Percentiles rank a stretch among this genome's conserved stretches.
phyloP scores from a whole-genome alignment of 2,113 vertebrate species.

The Corvus cornix region DNA sequence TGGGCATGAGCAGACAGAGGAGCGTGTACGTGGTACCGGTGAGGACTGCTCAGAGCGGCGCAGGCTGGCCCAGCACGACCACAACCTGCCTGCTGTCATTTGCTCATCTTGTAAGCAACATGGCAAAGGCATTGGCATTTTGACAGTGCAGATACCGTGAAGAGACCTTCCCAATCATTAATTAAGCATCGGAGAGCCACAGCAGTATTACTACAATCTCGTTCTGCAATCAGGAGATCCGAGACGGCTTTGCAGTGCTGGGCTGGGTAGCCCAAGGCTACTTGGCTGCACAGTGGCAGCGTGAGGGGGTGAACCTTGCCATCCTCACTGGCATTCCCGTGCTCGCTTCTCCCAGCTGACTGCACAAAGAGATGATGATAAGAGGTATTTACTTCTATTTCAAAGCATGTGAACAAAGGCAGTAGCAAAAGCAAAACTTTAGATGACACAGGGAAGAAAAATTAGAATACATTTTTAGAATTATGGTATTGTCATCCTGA shows the following conservation, averaged over 20 bases:
- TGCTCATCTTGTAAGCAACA: background rate
- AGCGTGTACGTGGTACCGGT: rapidly evolving
- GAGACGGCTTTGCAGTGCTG: background rate
- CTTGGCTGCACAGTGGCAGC: background rate
- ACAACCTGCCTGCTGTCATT: background rate
- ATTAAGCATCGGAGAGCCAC: background rate
- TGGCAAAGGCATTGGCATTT: background rate
- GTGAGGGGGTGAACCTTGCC: background rate
- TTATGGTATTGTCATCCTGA: background rate
- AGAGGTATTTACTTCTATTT: slow-evolving; percentile 27
- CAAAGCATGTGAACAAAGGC: background rate
- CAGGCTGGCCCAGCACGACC: background rate
- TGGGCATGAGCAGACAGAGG: background rate
- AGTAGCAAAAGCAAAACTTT: background rate
- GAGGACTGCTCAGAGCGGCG: background rate
- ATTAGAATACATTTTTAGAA: background rate
- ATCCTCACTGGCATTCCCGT: background rate
- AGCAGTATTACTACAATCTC: background rate
- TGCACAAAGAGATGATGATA: background rate
- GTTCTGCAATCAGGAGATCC: background rate
- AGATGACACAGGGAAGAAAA: background rate
- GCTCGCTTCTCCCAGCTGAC: background rate
- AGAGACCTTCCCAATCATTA: background rate
- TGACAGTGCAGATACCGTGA: background rate
- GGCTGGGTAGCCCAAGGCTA: slow-evolving; percentile 20